Evolutionary conservation across 2,797 vertebrate genomes (phyloP).

Genomic region (Lacerta bilineata): DNA sequence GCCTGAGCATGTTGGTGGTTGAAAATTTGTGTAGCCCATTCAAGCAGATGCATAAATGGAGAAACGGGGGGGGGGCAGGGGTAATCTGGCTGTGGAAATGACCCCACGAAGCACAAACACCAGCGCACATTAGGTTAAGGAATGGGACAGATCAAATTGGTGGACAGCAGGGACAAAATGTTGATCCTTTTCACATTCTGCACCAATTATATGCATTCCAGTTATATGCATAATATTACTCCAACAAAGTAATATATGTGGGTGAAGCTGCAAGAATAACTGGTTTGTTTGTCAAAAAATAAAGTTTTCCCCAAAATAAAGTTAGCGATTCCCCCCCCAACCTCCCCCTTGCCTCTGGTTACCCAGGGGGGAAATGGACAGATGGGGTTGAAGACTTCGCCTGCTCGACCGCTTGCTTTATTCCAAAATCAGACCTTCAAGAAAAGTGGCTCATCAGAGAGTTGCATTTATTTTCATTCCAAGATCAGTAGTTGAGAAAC

Average conservation of each 20-base stretch:
- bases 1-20: background rate
- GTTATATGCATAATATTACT: no score
- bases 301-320: background rate
- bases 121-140: background rate
- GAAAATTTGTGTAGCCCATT: background rate
- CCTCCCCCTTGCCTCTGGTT: no score
- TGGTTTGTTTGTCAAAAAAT: background rate
- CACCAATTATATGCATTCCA: no score
- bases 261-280: background rate
- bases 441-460: background rate
- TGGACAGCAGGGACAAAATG: background rate
- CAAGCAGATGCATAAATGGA: background rate
- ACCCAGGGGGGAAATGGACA: background rate
- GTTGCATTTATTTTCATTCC: background rate
- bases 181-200: background rate
- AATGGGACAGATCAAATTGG: background rate
- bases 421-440: background rate
- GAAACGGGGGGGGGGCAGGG: background rate
- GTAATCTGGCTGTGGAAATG: background rate
- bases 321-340: no score
- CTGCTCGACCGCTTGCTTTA: background rate
- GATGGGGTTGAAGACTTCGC: background rate
- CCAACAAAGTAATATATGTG: background rate
- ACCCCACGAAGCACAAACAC: background rate
- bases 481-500: background rate